phyloP scores from a whole-genome alignment of 2,113 vertebrate species.

The Corvus hawaiiensis region DNA sequence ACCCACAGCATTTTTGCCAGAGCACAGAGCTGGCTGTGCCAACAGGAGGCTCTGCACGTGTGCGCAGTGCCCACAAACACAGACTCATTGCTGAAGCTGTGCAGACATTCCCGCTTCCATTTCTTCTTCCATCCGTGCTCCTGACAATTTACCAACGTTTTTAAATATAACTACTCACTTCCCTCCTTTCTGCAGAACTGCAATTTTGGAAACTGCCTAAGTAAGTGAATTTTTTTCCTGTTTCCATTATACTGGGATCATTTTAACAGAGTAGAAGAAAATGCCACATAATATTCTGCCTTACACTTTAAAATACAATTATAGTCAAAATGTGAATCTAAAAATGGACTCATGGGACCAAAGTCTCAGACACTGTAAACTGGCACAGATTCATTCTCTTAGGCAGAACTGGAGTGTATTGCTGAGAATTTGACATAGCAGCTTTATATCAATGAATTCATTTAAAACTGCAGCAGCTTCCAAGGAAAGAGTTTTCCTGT shows the following conservation, averaged over 20 bases:
- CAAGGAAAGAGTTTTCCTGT: not conserved
- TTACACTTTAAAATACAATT: slow-evolving; percentile 28
- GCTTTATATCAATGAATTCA: not conserved
- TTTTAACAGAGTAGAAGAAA: slow-evolving; percentile 20
- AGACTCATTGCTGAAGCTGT: not conserved
- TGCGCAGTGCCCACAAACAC: not conserved
- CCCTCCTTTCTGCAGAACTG: not conserved
- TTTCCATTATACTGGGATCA: slow-evolving; percentile 12
- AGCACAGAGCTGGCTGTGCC: not conserved
- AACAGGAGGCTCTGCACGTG: not conserved
- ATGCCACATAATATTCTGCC: not conserved
- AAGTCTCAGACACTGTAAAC: not conserved
- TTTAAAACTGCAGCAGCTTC: not conserved
- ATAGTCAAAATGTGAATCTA: not conserved
- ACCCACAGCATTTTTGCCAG: not conserved
- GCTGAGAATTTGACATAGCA: not conserved
- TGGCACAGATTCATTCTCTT: slow-evolving; percentile 12
- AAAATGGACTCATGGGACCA: slow-evolving; percentile 14
- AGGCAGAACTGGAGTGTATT: not conserved
- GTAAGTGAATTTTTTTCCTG: not conserved
- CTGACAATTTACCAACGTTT: not conserved
- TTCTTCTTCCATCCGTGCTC: not conserved
- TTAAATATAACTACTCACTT: not conserved
- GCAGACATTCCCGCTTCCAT: not conserved
- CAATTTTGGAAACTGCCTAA: slow-evolving; percentile 13